These are phyloP conservation scores for Glyptemys insculpta DNA, from an alignment of 2,797 vertebrate genomes.

Conservation along the genomic window DNA sequence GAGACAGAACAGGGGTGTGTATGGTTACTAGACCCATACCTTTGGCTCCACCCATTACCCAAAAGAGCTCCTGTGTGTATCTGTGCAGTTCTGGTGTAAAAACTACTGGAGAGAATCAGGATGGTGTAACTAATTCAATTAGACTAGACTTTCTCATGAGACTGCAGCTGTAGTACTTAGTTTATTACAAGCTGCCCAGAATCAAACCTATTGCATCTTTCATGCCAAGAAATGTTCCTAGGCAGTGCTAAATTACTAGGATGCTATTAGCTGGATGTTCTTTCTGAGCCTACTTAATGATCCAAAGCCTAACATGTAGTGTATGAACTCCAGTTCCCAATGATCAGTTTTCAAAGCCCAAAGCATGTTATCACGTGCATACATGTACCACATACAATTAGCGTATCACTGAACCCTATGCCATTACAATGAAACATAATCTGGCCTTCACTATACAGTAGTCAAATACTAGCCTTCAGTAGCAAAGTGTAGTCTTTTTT, in stretches of 20 bases:
- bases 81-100: not conserved
- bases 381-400: not conserved
- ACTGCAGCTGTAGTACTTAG: not conserved
- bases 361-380: not conserved
- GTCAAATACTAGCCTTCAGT: not conserved
- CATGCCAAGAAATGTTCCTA: not conserved
- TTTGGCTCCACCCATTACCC: not conserved
- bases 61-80: not conserved
- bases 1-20: not conserved
- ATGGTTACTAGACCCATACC: not conserved
- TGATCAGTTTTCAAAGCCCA: not conserved
- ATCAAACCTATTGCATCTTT: not conserved
- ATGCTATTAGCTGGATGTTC: not conserved
- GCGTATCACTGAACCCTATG: not conserved
- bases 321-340: not conserved
- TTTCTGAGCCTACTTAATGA: not conserved
- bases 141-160: not conserved
- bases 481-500: not conserved
- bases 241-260: rapidly evolving
- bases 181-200: not conserved
- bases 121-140: not conserved
- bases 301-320: not conserved
- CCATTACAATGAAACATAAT: not conserved
- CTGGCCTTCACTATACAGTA: not conserved
- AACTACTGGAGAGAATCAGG: not conserved